These are phyloP conservation scores for Etheostoma nigrum DNA, from an alignment of 2,797 vertebrate species.

Conservation along the genomic window DNA sequence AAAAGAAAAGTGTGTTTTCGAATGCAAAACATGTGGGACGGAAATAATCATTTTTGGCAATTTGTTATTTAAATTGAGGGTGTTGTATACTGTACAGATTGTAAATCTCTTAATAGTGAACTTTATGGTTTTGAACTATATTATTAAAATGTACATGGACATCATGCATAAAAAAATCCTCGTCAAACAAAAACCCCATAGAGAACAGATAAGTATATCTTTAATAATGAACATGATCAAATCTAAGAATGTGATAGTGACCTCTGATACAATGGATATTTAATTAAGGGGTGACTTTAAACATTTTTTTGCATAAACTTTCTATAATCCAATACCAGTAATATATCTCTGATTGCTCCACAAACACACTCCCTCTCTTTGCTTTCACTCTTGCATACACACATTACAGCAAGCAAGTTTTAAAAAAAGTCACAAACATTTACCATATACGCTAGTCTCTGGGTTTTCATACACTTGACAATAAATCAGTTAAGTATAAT, in stretches of 20 bases:
- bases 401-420: slow-evolving; percentile 85
- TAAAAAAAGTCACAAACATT: slow-evolving; percentile 84
- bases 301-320: slow-evolving; percentile 83
- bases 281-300: slow-evolving; percentile 86
- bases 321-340: slow-evolving; percentile 83
- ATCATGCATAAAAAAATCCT: neutral
- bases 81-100: accelerated
- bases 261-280: slow-evolving; percentile 88
- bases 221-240: slow-evolving; percentile 90
- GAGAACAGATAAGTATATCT: slow-evolving; percentile 87
- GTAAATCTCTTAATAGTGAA: too few relatives aligned
- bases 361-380: slow-evolving; percentile 84
- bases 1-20: neutral
- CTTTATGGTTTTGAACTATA: too few relatives aligned
- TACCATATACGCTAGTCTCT: slow-evolving; percentile 86
- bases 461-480: slow-evolving; percentile 86
- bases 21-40: neutral
- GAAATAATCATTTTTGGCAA: too few relatives aligned
- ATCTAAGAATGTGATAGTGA: slow-evolving; percentile 88
- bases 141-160: neutral
- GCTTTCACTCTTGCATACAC: slow-evolving; percentile 78
- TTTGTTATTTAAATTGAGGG: neutral
- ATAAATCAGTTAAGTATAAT: slow-evolving; percentile 89
- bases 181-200: slow-evolving; percentile 37
- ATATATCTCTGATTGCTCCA: slow-evolving; percentile 90